Evolutionary conservation across 2,888 invertebrate species (phyloP).

Genomic region (Caenorhabditis sinica): DNA sequence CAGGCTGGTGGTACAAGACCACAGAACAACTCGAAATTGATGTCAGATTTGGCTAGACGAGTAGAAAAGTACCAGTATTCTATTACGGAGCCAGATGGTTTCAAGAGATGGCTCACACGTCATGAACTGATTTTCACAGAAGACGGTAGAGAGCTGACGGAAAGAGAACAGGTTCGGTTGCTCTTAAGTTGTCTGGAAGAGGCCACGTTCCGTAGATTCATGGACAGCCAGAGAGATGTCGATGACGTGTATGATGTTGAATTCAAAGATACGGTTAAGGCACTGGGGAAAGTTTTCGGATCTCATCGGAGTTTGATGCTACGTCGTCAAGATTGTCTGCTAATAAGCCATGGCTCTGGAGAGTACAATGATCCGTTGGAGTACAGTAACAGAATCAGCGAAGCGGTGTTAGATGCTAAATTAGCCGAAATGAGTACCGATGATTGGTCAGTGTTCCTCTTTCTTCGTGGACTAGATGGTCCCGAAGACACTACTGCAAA

Average conservation of each 20-base stretch:
- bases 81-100: not conserved
- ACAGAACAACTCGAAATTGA: not conserved
- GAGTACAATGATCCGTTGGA: no score
- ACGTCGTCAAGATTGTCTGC: no score
- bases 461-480: not conserved
- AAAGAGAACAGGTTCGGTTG: not conserved
- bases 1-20: not conserved
- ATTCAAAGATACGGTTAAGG: not conserved
- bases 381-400: no score
- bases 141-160: not conserved
- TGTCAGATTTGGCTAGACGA: not conserved
- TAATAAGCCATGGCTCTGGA: no score
- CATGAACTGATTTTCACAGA: conserved; percentile 1
- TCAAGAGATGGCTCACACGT: not conserved
- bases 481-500: not conserved
- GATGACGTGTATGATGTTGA: not conserved
- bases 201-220: not conserved
- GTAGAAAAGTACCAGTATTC: not conserved
- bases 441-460: conserved; percentile 11
- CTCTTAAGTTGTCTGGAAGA: not conserved
- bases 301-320: not conserved
- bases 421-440: not conserved
- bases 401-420: no score
- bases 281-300: not conserved
- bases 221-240: not conserved